Evolutionary conservation across 2,888 invertebrate species (phyloP), one percentile per base, ranked within the genome.

Genomic region (Orchestes rusci): DNA sequence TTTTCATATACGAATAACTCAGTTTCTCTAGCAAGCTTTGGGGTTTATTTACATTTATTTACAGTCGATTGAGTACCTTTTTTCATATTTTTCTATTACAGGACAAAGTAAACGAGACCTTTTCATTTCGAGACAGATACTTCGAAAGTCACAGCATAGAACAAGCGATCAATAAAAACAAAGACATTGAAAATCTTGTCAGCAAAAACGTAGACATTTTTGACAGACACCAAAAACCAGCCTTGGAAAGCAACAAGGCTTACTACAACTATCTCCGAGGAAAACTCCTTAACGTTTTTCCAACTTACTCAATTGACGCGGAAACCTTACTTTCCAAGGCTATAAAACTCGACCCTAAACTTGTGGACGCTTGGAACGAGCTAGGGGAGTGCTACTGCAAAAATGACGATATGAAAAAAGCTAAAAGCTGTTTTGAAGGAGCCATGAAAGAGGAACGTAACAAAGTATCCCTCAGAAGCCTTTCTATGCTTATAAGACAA

Each of bases 311-410:
- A 57, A 73, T 76, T 12, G 75, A 80, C 56, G 84, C 87, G 0
- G 80, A 83, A 49, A 84, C 84, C 57, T 73, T 79, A 37, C 71
- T 92, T 33, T 84, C 86, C 36, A 87, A 85, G 65, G 82, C 91
- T 3, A 84, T 91, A 0, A 92, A 92, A 65, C 69, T 91, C 29
- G 84, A 89, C 60, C 88, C 89, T 1, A 82, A 80, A 55, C 67
- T 84, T 41, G 77, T 84, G 0, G 82, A 83, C 40, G 89, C 89
- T 0, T 92, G 91, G 91, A 90, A 90, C 61, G 84, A 90, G 63
- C 72, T 93, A 1, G 92, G 92, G 1, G 89, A 90, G 65, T 85
- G 84, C 60, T 88, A 86, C 63, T 90, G 88, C 83, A 91, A 91
- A 67, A 85, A 84, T 60, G 78, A 82, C 60, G 85, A 91, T 60